phyloP scores from a whole-genome alignment of 2,113 vertebrate species.

The Scomber scombrus region DNA sequence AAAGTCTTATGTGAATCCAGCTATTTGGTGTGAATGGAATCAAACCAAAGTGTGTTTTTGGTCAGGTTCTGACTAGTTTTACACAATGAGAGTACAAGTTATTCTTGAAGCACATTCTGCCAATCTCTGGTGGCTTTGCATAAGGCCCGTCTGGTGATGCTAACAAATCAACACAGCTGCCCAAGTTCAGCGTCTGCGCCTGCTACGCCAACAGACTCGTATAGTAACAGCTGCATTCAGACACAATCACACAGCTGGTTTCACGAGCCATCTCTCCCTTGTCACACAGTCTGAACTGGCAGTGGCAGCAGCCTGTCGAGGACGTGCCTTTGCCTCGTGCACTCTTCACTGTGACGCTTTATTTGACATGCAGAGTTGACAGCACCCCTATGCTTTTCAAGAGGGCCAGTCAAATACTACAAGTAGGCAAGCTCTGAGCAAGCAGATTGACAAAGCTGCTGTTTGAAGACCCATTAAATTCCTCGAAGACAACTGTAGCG shows the following conservation, averaged over 20 bases:
- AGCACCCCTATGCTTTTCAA: constrained; percentile 34
- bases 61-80: not conserved
- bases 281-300: constrained; percentile 19
- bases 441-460: not conserved
- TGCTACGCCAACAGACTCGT: not conserved
- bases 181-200: not conserved
- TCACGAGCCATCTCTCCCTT: not conserved
- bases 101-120: not conserved
- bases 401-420: not conserved
- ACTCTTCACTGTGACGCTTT: constrained; percentile 9
- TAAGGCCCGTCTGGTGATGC: not conserved
- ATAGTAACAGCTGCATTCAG: constrained; percentile 49
- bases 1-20: not conserved
- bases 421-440: constrained; percentile 1
- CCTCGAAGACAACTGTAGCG: not conserved
- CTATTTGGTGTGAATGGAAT: not conserved
- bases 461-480: not conserved
- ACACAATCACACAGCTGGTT: constrained; percentile 23
- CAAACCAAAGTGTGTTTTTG: not conserved
- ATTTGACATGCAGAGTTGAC: constrained; percentile 44
- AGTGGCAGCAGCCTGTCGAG: constrained; percentile 5
- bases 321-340: constrained; percentile 9
- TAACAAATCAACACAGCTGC: constrained; percentile 33
- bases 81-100: not conserved
- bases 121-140: constrained; percentile 20